Evolutionary conservation across 2,888 invertebrate genomes (phyloP).

Genomic region (Cephus pygmeus): DNA sequence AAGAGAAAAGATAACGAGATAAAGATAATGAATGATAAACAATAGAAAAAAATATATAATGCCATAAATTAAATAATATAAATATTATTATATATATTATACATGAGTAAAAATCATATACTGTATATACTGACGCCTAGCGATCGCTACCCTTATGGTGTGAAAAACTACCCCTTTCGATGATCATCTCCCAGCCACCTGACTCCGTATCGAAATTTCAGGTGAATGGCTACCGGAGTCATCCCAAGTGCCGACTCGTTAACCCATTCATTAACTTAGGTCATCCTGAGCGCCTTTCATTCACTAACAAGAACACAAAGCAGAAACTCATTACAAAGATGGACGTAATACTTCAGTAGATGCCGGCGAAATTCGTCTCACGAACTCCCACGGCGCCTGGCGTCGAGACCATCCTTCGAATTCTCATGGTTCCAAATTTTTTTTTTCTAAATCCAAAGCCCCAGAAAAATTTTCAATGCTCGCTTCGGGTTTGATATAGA

Average conservation of each 20-base stretch:
- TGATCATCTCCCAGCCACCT: constrained; percentile 34
- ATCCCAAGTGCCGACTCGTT: constrained; percentile 32
- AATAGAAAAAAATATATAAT: background rate
- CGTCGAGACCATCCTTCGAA: background rate
- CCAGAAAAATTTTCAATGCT: background rate
- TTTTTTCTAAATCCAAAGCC: too few relatives aligned
- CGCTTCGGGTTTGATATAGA: background rate
- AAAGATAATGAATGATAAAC: background rate
- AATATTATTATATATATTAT: background rate
- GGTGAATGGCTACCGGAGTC: constrained; percentile 20
- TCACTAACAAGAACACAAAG: constrained; percentile 18
- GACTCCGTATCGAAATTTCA: constrained; percentile 45
- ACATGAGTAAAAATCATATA: constrained; percentile 5
- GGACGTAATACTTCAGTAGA: constrained; percentile 14
- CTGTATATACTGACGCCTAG: constrained; percentile 8
- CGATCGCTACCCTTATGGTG: constrained; percentile 56
- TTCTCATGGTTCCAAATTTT: background rate
- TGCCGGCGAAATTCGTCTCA: constrained; percentile 37
- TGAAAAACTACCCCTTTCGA: constrained; percentile 33
- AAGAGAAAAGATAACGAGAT: background rate
- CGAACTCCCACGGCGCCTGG: constrained; percentile 32
- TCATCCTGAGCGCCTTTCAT: constrained; percentile 16
- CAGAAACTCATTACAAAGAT: constrained; percentile 20
- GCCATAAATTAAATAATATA: background rate
- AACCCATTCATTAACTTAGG: constrained; percentile 34